A percentile compares a stretch with the other conserved stretches of the same genome.
Evolutionary conservation across 2,113 vertebrate species (phyloP).

Genomic region (Caracal caracal): DNA sequence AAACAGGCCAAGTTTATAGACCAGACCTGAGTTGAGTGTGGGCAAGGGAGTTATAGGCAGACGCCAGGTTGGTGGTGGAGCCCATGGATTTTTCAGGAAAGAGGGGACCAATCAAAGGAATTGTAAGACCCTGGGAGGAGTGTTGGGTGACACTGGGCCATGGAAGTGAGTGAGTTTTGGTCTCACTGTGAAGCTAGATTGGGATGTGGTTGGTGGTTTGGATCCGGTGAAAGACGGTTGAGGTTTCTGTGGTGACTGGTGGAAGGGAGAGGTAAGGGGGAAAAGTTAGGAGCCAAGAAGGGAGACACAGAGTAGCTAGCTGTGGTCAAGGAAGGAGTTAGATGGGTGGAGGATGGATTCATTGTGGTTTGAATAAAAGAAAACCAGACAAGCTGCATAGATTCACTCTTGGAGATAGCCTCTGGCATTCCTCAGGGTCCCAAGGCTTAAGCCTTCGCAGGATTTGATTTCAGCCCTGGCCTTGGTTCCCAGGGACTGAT

Average conservation of each 20-base stretch:
- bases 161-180: not conserved
- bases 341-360: not conserved
- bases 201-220: conserved; percentile 59
- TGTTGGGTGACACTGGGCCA: not conserved
- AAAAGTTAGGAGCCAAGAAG: not conserved
- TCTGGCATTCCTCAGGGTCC: not conserved
- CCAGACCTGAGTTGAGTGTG: conserved; percentile 1
- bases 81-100: conserved; percentile 5
- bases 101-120: not conserved
- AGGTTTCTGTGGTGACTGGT: conserved; percentile 41
- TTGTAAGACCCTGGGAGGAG: not conserved
- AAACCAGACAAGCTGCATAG: not conserved
- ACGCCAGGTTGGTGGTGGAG: not conserved
- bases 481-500: not conserved
- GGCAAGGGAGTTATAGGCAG: not conserved
- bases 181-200: not conserved
- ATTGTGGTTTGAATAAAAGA: conserved; percentile 1
- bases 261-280: not conserved
- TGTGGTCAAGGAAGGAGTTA: not conserved
- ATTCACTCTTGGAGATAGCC: not conserved
- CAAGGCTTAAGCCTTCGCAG: not conserved
- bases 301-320: not conserved
- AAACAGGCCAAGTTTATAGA: conserved; percentile 18
- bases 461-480: not conserved
- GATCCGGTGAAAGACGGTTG: conserved; percentile 27